Evolutionary conservation across 2,888 invertebrate species (phyloP), one percentile per base, ranked within the genome.

Genomic region (Hesperia comma): DNA sequence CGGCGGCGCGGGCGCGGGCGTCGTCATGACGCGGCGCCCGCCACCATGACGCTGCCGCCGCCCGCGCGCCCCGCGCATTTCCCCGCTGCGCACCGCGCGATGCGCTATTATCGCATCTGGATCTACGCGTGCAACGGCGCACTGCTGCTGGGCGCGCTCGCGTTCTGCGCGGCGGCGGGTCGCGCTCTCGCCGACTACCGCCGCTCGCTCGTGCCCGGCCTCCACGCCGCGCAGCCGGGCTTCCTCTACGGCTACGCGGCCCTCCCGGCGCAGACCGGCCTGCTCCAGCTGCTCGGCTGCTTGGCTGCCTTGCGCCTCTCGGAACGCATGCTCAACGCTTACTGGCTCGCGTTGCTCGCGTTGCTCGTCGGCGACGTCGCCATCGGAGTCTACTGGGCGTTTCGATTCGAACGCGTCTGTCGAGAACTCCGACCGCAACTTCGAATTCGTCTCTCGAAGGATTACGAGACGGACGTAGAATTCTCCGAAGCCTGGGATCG

Each of bases 41-140:
- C 90, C 88, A 87, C 90, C 89, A 88, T 87, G 86, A 89, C 93
- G 83, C 92, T 93, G 94, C 94, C 93, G 89, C 93, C 87, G 93
- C 93, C 90, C 93, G 92, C 93, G 94, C 88, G 79, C 79, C 79
- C 92, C 90, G 87, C 93, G 87, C 88, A 82, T 80, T 92, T 92
- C 86, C 88, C 90, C 81, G 87, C 90, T 86, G 94, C 93, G 87
- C 93, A 93, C 81, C 93, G 93, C 93, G 94, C 94, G 86, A 94
- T 94, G 90, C 93, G 96, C 94, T 96, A 96, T 94, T 96, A 97
- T 93, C 96, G 97, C 93, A 95, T 97, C 89, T 97, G 97, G 97
- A 97, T 97, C 87, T 97, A 97, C 94, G 96, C 97, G 87, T 97
- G 97, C 95, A 97, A 97, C 94, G 95, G 96, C 90, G 97, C 96